Evolutionary conservation across 2,113 vertebrate species (phyloP).

Genomic region (Diphyllodes magnificus): DNA sequence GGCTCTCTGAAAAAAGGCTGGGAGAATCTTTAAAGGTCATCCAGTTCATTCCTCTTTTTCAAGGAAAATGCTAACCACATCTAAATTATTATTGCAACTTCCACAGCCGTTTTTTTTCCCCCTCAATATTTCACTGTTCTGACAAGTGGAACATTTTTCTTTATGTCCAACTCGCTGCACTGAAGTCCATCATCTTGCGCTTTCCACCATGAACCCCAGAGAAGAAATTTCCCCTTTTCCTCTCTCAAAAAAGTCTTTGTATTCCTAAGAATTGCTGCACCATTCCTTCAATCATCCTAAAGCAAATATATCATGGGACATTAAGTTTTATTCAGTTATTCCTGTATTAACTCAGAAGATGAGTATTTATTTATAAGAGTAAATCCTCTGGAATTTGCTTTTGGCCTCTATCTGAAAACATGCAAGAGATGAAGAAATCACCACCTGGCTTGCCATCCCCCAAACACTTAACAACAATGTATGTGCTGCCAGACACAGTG

Average conservation of each 20-base stretch:
- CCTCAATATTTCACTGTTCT: background rate
- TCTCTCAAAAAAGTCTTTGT: background rate
- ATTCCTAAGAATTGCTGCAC: background rate
- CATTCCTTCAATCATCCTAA: background rate
- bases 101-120: fast-evolving
- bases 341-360: background rate
- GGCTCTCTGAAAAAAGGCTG: background rate
- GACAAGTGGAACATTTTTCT: background rate
- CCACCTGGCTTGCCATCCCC: background rate
- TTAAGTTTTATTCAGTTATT: background rate
- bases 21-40: background rate
- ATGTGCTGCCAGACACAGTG: background rate
- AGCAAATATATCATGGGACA: background rate
- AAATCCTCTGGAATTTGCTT: background rate
- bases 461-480: background rate
- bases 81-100: background rate
- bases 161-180: background rate
- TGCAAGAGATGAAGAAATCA: background rate
- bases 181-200: background rate
- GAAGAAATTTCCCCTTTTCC: background rate
- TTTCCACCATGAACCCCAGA: background rate
- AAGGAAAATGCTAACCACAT: background rate
- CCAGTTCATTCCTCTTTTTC: background rate
- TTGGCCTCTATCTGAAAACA: background rate
- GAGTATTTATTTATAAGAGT: background rate